Evolutionary conservation across 2,888 invertebrate species (phyloP), one percentile per base, ranked within the genome.

Genomic region (Chromoteleia sp.): DNA sequence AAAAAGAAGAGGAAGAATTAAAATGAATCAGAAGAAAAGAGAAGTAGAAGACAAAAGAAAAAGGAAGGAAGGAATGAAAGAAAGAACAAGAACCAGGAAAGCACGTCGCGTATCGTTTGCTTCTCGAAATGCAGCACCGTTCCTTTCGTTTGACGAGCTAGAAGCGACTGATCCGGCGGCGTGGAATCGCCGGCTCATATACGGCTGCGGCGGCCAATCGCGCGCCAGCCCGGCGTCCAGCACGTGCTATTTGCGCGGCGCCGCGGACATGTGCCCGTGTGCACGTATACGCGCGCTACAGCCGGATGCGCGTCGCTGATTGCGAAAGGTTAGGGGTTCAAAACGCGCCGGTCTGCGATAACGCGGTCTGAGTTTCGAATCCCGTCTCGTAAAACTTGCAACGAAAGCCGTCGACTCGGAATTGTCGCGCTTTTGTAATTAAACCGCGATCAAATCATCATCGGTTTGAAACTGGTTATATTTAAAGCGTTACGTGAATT

Each of bases 161-260:
- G 86, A 84, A 82, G 85, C 84, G 6, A 50, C 50, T 50, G 78
- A 89, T 83, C 84, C 84, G 75, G 79, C 77, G 70, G 81, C 78
- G 70, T 65, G 29, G 67, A 43, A 33, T 67, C 67, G 61, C 30
- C 77, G 74, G 68, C 52, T 84, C 81, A 86, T 86, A 86, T 86
- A 85, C 76, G 78, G 19, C 52, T 54, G 70, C 43, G 61, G 30
- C 54, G 52, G 67, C 75, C 77, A 77, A 73, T 76, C 81, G 79
- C 39, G 48, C 67, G 78, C 36, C 71, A 65, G 54, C 50, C 68
- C 29, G 67, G 45, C 77, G 87, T 88, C 88, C 88, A 89, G 84
- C 90, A 90, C 90, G 89, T 90, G 90, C 85, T 86, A 41, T 68
- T 70, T 67, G 56, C 45, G 74, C 61, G 71, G 41, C 41, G 48